Base-by-base conservation (phyloP, 2,797 vertebrate species). In the Thalassophryne amazonica region DNA sequence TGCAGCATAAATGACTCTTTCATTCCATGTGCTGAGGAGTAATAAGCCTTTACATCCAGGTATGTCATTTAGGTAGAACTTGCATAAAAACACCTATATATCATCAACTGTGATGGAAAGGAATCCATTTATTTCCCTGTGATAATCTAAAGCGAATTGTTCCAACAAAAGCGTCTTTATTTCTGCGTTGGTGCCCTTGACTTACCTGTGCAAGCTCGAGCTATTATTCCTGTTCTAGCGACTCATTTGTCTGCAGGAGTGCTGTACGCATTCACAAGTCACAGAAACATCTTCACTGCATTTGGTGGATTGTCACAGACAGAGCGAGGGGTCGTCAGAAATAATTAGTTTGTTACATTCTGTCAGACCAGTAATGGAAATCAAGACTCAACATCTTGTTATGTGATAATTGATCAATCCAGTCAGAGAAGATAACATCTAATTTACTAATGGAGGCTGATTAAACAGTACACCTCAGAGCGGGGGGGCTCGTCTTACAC, bases 351-450 rank as follows among this genome's bases (percentile, higher is more conserved):
- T 60, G 68, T 75, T 55, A 52, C 67, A 29, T 52, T 62, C 73
- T 67, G 72, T 80, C 76, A 69, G 65, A 46, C 15, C 50, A 38
- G 39, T 57, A 68, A 79, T 69, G 73, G 68, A 74, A 82, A 82
- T 81, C 72, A 51, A 47, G 41, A 52, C 62, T 57, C 62, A 39
- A 56, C 83, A 79, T 84, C 81, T 82, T 78, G 78, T 86, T 85
- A 64, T 48, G 63, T 65, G 78, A 71, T 84, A 73, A 85, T 83
- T 78, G 46, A 81, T 88, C 16, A 69, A 84, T 85, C 66, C 60
- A 60, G 69, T 55, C 60, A 14, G 64, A 76, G 51, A 48, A 66
- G 84, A 81, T 85, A 88, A 76, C 68, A 55, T 79, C 69, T 66
- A 54, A 67, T 79, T 81, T 76, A 46, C 68, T 84, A 85, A 84